Evolutionary conservation across 2,797 vertebrate species (phyloP).

Genomic region (Sternarchorhynchus goeldii): DNA sequence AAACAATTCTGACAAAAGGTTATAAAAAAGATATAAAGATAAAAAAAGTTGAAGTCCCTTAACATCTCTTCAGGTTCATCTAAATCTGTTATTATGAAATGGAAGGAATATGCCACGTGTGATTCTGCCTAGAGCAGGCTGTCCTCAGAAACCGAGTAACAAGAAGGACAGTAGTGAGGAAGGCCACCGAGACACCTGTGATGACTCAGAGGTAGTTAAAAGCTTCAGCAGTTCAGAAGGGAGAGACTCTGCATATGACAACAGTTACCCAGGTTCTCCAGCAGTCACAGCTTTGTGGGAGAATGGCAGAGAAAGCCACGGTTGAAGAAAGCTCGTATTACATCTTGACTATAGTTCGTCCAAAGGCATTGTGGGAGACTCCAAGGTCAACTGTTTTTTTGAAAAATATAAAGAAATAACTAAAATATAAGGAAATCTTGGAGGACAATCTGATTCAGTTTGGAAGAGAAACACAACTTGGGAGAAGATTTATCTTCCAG

Average conservation of each 20-base stretch:
- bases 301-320: not conserved
- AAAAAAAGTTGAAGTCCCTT: slow-evolving; percentile 22
- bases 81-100: slow-evolving; percentile 36
- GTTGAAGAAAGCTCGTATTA: not conserved
- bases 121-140: slow-evolving; percentile 22
- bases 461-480: not conserved
- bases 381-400: not conserved
- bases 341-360: not conserved
- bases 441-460: no score
- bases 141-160: slow-evolving; percentile 15
- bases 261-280: not conserved
- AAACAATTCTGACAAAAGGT: slow-evolving; percentile 8
- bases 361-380: not conserved
- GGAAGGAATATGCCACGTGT: slow-evolving; percentile 1
- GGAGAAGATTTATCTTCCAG: no score
- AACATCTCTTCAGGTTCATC: slow-evolving; percentile 29
- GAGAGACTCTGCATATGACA: not conserved
- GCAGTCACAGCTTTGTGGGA: not conserved
- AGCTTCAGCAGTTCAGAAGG: no score
- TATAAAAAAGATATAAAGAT: slow-evolving; percentile 34
- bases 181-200: slow-evolving; percentile 10
- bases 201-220: slow-evolving; percentile 15
- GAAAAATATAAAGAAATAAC: not conserved
- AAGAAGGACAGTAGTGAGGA: slow-evolving; percentile 2
- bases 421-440: not conserved